Evolutionary conservation across 2,797 vertebrate genomes (phyloP).

Genomic region (Centroberyx gerrardi): DNA sequence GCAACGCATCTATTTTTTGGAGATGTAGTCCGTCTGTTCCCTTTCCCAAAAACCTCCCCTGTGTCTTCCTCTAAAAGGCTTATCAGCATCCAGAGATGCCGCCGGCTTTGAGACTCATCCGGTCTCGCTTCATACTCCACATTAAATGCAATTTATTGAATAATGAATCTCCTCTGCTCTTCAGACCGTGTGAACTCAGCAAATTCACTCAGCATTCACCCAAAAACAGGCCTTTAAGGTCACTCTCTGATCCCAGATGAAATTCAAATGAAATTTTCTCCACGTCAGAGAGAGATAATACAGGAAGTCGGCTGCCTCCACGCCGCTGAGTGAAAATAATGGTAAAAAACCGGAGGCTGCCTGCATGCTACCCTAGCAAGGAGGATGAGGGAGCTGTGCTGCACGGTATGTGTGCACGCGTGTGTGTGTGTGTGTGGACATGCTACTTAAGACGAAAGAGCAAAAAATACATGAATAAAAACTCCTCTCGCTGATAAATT

Average conservation of each 20-base stretch:
- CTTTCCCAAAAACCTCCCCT: slow-evolving; percentile 54
- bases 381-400: slow-evolving; percentile 11
- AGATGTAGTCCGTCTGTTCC: slow-evolving; percentile 58
- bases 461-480: slow-evolving; percentile 70
- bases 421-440: slow-evolving; percentile 44
- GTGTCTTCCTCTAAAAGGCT: slow-evolving; percentile 62
- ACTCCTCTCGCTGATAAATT: slow-evolving; percentile 68
- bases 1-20: slow-evolving; percentile 49
- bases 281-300: slow-evolving; percentile 29
- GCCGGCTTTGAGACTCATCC: slow-evolving; percentile 65
- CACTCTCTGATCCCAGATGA: slow-evolving; percentile 45
- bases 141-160: slow-evolving; percentile 76
- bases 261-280: slow-evolving; percentile 50
- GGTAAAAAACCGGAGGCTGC: slow-evolving; percentile 32
- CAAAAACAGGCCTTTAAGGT: slow-evolving; percentile 47
- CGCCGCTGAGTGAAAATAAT: slow-evolving; percentile 41
- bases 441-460: slow-evolving; percentile 62
- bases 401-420: slow-evolving; percentile 21
- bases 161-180: slow-evolving; percentile 70
- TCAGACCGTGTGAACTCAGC: slow-evolving; percentile 56
- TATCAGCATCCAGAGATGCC: slow-evolving; percentile 68
- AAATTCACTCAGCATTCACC: slow-evolving; percentile 45
- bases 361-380: neutral
- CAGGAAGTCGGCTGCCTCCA: slow-evolving; percentile 25
- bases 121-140: slow-evolving; percentile 68